Evolutionary conservation across 1,140 invertebrate species (phyloP), one percentile per base, ranked within the genome.

Genomic region (Dendroctonus ponderosae): DNA sequence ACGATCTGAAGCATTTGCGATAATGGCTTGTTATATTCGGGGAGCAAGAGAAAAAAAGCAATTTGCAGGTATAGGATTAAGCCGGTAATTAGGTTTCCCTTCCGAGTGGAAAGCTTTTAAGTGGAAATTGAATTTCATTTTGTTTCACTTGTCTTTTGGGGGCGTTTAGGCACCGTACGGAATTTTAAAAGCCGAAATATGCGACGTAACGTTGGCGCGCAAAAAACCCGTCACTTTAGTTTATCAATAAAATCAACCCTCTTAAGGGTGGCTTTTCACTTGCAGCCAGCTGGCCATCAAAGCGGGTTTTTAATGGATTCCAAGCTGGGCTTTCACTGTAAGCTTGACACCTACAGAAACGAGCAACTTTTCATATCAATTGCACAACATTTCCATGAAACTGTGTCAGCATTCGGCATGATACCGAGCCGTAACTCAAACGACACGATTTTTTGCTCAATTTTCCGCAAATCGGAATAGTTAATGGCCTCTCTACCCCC

Each of bases 381-480:
- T 26, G 1, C 26, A 26, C 26, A 26, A 26, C 26, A 26, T 26
- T 26, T 26, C 26, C 9, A 39, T 39, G 37, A 54, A 54, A 54
- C 40, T 39, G 40, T 54, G 40, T 39, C 40, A 54, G 7, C 40
- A 39, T 39, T 54, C 37, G n/a, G 15, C 15, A 9, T 39, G 52
- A 54, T 39, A 39, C 37, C n/a, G 5, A 37, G 15, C 14, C 58
- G 41, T 60, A 60, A 60, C 44, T 60, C 58, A 60, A 60, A 46
- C 26, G 46, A 60, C 26, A 26, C 44, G 58, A 62, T 62, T 62
- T 62, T 62, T 62, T 62, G 60, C 60, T 52, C 60, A 48, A 62
- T 62, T 62, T 62, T 62, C 60, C 60, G 26, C 50, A 62, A 62
- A 62, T 62, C 60, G 39, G 50, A 48, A 62, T 62, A 46, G 60